These are phyloP conservation scores for Atta colombica DNA, from an alignment of 1,140 invertebrate genomes.

Conservation along the genomic window DNA sequence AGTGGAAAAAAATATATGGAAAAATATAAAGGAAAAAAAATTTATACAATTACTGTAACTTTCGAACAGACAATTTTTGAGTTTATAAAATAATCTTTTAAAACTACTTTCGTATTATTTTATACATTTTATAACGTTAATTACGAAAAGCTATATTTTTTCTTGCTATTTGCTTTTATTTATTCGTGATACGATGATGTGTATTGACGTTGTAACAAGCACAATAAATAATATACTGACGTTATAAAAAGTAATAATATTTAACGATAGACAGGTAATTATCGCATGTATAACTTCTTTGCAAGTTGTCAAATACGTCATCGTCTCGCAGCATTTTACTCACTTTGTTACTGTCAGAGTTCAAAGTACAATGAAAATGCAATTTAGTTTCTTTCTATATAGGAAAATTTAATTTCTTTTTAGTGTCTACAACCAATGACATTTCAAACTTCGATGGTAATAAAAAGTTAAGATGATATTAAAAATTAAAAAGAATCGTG, in stretches of 20 bases:
- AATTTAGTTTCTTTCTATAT: constrained; percentile 21
- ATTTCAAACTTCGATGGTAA: neutral
- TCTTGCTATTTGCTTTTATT: neutral
- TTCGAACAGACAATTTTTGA: neutral
- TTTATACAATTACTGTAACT: neutral
- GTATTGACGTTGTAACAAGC: neutral
- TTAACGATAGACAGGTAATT: constrained; percentile 42
- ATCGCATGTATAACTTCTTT: neutral
- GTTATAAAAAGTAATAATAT: constrained; percentile 31
- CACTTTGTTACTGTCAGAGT: neutral
- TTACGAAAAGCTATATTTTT: neutral
- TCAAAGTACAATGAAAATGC: constrained; percentile 16
- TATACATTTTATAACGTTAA: neutral
- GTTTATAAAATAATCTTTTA: constrained; percentile 14
- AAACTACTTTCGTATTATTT: neutral
- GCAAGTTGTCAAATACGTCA: constrained; percentile 15
- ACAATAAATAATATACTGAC: neutral
- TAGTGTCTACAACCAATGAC: neutral
- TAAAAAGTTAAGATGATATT: neutral
- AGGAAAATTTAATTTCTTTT: constrained; percentile 46
- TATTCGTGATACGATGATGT: neutral
- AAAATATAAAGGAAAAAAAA: neutral
- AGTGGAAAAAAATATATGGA: neutral
- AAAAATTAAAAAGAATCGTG: neutral
- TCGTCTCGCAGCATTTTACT: constrained; percentile 9